A percentile compares a stretch with the other conserved stretches of the same genome.
Conservation (phyloP, 2,113 vertebrate species). For the Tympanuchus pallidicinctus region DNA sequence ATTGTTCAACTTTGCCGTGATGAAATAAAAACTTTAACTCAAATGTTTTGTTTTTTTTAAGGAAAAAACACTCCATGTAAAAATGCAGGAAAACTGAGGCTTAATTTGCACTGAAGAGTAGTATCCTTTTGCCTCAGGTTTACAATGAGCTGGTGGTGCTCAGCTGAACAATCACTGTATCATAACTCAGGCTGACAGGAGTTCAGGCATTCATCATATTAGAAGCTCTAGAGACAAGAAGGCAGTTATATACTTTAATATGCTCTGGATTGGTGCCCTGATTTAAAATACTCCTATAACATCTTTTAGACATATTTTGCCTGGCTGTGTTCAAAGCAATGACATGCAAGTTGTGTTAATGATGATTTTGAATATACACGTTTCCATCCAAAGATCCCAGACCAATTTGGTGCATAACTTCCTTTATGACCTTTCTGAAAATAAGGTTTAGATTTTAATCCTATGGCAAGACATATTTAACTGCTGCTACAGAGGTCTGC, state of each 20-base stretch:
- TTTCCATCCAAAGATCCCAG: neutral
- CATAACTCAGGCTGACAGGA: constrained; percentile 41
- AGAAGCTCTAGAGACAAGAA: constrained; percentile 18
- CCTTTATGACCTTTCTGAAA: neutral
- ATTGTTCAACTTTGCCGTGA: neutral
- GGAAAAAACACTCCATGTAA: neutral
- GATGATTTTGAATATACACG: neutral
- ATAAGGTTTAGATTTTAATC: neutral
- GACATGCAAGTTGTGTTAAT: neutral
- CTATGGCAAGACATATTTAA: neutral
- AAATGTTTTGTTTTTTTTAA: neutral
- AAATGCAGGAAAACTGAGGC: neutral
- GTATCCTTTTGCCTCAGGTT: neutral
- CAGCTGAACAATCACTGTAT: constrained; percentile 21
- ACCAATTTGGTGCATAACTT: neutral
- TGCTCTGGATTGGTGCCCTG: constrained; percentile 20
- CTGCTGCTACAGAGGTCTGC: neutral
- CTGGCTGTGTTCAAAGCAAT: neutral
- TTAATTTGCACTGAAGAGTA: neutral
- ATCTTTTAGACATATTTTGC: neutral
- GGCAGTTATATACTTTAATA: constrained; percentile 27
- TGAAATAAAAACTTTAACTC: neutral
- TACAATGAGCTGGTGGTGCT: neutral
- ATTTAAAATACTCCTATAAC: neutral
- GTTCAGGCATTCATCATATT: neutral